phyloP scores from a whole-genome alignment of 2,113 vertebrate species.

The Empidonax alnorum region DNA sequence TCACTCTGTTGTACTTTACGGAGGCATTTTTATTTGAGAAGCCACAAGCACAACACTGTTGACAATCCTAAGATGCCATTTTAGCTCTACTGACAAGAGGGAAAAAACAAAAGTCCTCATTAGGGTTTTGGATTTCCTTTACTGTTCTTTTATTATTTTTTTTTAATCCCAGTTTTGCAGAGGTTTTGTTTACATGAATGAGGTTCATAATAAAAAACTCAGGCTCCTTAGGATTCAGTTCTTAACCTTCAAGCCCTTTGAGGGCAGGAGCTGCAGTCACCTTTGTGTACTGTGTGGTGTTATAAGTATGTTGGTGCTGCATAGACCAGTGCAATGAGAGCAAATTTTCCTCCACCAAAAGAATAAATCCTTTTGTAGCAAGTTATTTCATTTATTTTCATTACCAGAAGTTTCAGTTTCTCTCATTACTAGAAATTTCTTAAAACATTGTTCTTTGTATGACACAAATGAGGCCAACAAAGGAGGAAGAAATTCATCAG shows the following conservation, averaged over 20 bases:
- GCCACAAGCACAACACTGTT: not conserved
- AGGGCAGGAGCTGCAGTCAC: not conserved
- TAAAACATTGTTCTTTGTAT: not conserved
- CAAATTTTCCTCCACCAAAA: not conserved
- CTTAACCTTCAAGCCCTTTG: not conserved
- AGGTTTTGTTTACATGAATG: not conserved
- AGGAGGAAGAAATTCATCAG: not conserved
- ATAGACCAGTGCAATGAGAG: not conserved
- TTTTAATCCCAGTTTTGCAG: not conserved
- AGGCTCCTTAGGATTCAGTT: not conserved
- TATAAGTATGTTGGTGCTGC: not conserved
- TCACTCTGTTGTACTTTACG: rapidly evolving
- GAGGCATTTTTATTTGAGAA: not conserved
- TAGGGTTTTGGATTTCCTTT: not conserved
- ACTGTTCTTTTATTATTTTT: not conserved
- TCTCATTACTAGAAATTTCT: not conserved
- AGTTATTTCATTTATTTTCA: not conserved
- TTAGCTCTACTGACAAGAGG: not conserved
- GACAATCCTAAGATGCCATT: not conserved
- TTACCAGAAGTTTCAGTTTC: not conserved
- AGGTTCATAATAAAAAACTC: not conserved
- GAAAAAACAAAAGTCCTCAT: not conserved
- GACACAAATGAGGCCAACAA: not conserved
- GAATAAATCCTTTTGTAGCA: not conserved
- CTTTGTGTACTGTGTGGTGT: not conserved